Evolutionary conservation across 2,888 invertebrate species (phyloP), one percentile per base, ranked within the genome.

Genomic region (Sisyra terminalis): DNA sequence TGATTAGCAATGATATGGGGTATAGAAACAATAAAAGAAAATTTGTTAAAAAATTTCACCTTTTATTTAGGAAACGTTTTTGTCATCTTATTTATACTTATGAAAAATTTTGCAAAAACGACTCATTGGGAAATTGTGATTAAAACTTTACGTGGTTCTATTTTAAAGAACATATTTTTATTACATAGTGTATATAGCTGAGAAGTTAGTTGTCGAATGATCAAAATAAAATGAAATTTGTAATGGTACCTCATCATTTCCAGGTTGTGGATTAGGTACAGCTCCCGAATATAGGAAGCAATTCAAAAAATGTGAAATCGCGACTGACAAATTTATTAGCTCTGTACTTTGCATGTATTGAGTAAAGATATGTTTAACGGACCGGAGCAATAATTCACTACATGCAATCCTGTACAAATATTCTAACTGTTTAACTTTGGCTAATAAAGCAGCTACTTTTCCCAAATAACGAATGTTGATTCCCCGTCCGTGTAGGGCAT

Each of bases 401-500:
- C 90, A 77, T 37, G 88, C 85, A 54, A 97, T 90, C 49, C 81
- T 80, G 69, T 93, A 78, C 46, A 90, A 69, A 65, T 96, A 96
- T 48, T 83, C 75, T 44, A 96, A 70, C 49, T 79, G 77, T 44
- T 82, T 75, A 54, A 87, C 79, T 57, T 84, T 79, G 1, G 71
- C 65, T 40, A 96, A 66, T 59, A 84, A 75, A 46, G 75, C 73
- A 37, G 87, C 82, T 37, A 98, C 80, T 66, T 89, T 87, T 39
- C 97, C 97, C 50, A 99, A 70, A 63, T 98, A 99, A 45, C 97
- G 76, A 50, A 97, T 81, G 66, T 98, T 98, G 55, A 98, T 93
- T 50, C 98, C 98, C 49, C 88, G 79, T 52, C 82, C 84, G 65
- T 98, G 98, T 61, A 98, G 69, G 7, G 90, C 84, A 61, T 96